Evolutionary conservation across 1,140 invertebrate species (phyloP).

Genomic region (Maconellicoccus hirsutus): DNA sequence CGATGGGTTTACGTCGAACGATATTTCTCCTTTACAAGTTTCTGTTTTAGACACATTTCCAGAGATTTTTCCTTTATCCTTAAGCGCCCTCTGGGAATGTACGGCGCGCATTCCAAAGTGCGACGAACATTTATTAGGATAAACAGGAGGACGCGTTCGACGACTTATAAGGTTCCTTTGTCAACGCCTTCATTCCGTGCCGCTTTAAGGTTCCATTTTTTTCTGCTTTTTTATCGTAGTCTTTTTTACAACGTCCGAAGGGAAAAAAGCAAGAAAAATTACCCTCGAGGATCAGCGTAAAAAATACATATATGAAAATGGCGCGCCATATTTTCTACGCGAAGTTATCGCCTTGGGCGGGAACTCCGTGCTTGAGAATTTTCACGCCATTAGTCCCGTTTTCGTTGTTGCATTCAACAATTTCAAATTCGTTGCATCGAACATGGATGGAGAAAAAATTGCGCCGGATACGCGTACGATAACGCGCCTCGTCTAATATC

Average conservation of each 20-base stretch:
- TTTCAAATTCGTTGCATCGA: too few species aligned
- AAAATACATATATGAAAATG: too few species aligned
- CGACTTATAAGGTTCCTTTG: conserved; percentile 17
- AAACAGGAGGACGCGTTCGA: conserved; percentile 35
- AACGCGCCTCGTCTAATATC: too few species aligned
- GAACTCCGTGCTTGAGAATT: too few species aligned
- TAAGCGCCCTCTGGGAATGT: conserved; percentile 16
- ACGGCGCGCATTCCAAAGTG: conserved; percentile 36
- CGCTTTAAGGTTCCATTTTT: too few species aligned
- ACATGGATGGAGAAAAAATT: too few species aligned
- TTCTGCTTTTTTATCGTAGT: neutral
- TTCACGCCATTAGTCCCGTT: too few species aligned
- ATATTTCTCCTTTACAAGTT: neutral
- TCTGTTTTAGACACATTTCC: conserved; percentile 8
- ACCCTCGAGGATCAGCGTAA: neutral
- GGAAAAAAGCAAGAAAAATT: conserved; percentile 1
- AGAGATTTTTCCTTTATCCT: neutral
- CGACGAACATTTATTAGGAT: conserved; percentile 32
- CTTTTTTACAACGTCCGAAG: neutral
- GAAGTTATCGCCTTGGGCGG: too few species aligned
- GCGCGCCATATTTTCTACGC: too few species aligned
- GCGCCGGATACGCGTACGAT: too few species aligned
- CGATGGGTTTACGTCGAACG: neutral
- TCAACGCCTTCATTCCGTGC: neutral
- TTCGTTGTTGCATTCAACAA: too few species aligned